Conservation (phyloP, 1,140 invertebrate species). For the Rhagoletis pomonella region DNA sequence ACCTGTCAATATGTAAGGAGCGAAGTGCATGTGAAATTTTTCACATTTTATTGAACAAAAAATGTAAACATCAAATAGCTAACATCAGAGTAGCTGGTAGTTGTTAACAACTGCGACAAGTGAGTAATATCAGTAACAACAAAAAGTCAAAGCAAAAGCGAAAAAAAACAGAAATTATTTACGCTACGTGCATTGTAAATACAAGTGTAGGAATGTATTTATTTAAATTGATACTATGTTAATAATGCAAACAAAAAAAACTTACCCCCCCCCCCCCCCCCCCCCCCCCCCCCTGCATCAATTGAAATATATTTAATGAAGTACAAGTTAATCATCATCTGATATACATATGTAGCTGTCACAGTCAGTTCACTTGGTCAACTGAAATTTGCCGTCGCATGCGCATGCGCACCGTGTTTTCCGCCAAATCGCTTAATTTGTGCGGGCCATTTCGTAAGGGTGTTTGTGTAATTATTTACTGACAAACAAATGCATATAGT, state of each 20-base stretch:
- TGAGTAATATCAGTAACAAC: not conserved
- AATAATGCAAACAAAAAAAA: too few relatives aligned
- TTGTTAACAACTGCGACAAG: slow-evolving; percentile 14
- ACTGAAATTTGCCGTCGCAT: not conserved
- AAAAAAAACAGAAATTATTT: slow-evolving; percentile 18
- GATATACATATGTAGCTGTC: not conserved
- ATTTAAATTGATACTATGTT: too few relatives aligned
- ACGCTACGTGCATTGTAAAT: not conserved
- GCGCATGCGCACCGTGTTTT: slow-evolving; percentile 6
- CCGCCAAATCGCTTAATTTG: not conserved
- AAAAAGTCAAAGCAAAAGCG: too few relatives aligned
- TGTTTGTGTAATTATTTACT: not conserved
- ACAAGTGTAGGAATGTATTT: not conserved
- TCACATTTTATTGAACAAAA: not conserved
- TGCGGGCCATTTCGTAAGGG: not conserved
- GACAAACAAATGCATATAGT: not conserved
- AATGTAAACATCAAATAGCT: not conserved
- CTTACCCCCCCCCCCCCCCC: too few relatives aligned
- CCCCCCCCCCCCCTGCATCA: not conserved
- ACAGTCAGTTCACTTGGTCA: slow-evolving; percentile 25
- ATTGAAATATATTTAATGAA: not conserved
- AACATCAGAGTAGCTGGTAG: not conserved
- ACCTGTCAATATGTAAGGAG: not conserved
- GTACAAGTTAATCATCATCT: not conserved
- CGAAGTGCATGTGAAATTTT: not conserved